Evolutionary conservation across 2,888 invertebrate species (phyloP), one percentile per base, ranked within the genome.

Genomic region (Salticus scenicus): DNA sequence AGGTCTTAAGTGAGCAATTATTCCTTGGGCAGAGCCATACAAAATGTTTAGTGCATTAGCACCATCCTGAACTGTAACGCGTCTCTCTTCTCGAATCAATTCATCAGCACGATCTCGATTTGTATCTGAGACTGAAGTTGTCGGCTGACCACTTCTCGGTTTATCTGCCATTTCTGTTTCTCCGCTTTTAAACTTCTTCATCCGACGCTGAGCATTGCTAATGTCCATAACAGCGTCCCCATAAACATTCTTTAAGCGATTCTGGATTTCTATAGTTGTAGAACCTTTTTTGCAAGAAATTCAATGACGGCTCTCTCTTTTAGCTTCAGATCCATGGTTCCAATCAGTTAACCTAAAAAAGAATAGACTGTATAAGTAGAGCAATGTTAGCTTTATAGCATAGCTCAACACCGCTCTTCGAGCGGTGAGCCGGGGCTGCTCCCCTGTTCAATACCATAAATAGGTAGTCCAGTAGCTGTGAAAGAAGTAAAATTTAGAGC

Each of bases 181-280:
- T n/a, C n/a, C n/a, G n/a, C n/a, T n/a, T n/a, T n/a, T 28, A 69
- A 33, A 4, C 69, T 69, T 69, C 69, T 69, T 69, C 2, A 69
- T 14, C 31, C 28, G 31, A 4, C 69, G 1, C 33, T 31, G 28
- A 14, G 31, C 5, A 69, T 69, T 69, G 69, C 5, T 69, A 31
- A 69, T 69, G 69, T 69, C 69, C 31, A 69, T 69, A 30, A 28
- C 33, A 31, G 30, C 33, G 17, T 69, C n/a, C n/a, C n/a, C n/a
- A n/a, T n/a, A n/a, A n/a, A n/a, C n/a, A n/a, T n/a, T n/a, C n/a
- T n/a, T n/a, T 30, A 28, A 31, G 33, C 5, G 33, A 64, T 64
- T 31, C 27, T 69, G 69, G 14, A 5, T 8, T 5, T 28, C 33
- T 31, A 12, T 28, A 67, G 33, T 2, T 20, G 27, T 17, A 2